phyloP scores from a whole-genome alignment of 2,888 invertebrate species.

The Dicyrtoma fusca region DNA sequence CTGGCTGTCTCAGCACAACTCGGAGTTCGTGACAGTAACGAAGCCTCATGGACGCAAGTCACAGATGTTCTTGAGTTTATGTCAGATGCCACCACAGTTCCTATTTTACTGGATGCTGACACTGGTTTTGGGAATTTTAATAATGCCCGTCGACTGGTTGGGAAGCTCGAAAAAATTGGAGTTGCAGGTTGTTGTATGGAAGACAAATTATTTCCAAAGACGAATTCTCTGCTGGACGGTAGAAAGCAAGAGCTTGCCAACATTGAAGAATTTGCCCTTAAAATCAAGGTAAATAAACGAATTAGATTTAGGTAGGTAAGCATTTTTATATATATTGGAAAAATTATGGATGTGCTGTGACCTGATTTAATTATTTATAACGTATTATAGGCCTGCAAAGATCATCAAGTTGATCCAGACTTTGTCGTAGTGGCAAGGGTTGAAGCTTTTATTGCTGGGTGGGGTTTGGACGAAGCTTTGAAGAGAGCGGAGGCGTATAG shows the following conservation, averaged over 20 bases:
- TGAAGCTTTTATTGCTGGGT: conserved; percentile 60
- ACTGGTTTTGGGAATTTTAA: conserved; percentile 63
- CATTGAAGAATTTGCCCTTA: conserved; percentile 61
- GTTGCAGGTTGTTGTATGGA: conserved; percentile 62
- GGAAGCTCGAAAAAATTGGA: conserved; percentile 61
- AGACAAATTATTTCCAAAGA: conserved; percentile 62
- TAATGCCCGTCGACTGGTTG: conserved; percentile 61
- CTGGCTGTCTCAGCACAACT: conserved; percentile 61
- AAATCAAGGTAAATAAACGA: conserved; percentile 59
- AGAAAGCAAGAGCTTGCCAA: conserved; percentile 61
- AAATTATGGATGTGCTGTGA: conserved; percentile 7
- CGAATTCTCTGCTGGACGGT: conserved; percentile 61
- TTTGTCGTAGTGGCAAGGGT: conserved; percentile 62
- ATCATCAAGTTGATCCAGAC: conserved; percentile 61
- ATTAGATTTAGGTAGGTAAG: too few species aligned
- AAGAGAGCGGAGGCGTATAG: conserved; percentile 58
- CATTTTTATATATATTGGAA: too few species aligned
- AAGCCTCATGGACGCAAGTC: conserved; percentile 62
- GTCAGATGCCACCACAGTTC: conserved; percentile 61
- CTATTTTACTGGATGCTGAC: conserved; percentile 62
- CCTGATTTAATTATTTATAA: conserved; percentile 3
- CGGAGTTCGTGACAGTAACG: conserved; percentile 62
- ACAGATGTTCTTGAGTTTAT: conserved; percentile 61
- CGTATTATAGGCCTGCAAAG: conserved; percentile 60
- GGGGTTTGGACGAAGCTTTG: conserved; percentile 58